Base-by-base conservation (phyloP, 2,888 invertebrate species). In the Caenorhabditis parvicauda region DNA sequence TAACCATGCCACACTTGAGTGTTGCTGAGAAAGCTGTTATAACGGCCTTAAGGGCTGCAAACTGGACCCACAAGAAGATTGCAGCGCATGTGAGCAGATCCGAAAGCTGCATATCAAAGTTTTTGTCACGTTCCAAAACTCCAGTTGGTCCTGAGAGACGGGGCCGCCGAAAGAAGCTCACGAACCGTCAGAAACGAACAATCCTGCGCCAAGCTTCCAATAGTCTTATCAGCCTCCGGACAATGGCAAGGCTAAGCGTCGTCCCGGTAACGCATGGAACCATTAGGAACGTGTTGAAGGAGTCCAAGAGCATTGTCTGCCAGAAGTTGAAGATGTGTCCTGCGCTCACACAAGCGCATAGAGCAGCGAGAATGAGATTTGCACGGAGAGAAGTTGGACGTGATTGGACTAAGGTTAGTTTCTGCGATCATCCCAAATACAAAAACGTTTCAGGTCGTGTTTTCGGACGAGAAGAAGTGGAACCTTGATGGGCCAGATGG, bases 401-500 rank as follows among this genome's bases (percentile, higher is more conserved):
- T 2, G 27, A 39, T n/a, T 54, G 48, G 46, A 35, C 1, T 1
- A 50, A 52, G 43, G 58, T 48, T 1, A 1, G 4, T 48, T 41
- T 17, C 2, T 1, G 1, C 1, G 3, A 1, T 1, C 17, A 3
- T 1, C 1, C 1, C 1, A 1, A 1, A 1, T 1, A 1, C 19
- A 1, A 1, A 1, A 48, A 1, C 1, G 7, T 52, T 62, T 35
- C 29, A 67, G 54, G 49, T 75, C 0, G 35, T 75, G 3, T 74
- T 45, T n/a, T 53, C 58, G 0, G 75, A 76, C 39, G 73, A 73
- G 27, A 73, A 73, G 19, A 73, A 73, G 39, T 71, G 46, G 17
- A 75, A 70, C 49, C 39, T 67, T 1, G 70, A 71, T 54, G 75
- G 71, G 0, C 72, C 74, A 2, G 72, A 72, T 55, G 74, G 63